Evolutionary conservation across 2,797 vertebrate genomes (phyloP), one percentile per base, ranked within the genome.

Genomic region (Tapera naevia): DNA sequence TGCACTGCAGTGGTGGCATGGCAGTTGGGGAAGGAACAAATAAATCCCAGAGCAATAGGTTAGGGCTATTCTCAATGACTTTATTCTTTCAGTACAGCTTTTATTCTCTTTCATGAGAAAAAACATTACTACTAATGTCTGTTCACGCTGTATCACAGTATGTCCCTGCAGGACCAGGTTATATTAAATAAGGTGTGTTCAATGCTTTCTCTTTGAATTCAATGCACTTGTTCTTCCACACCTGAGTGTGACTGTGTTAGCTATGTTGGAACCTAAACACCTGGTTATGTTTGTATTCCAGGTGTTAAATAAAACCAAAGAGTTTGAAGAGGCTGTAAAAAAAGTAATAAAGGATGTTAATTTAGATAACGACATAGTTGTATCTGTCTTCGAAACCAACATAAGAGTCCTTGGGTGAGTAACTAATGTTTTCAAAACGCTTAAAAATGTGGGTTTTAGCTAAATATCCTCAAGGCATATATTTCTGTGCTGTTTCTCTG

Each of bases 311-410:
- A 99, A 99, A 98, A 99, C 99, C 19, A 98, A 98, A 94, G 99
- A 99, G 98, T 99, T 99, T 96, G 99, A 99, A 97, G 99, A 98
- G 67, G 99, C 99, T 10, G 99, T 99, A 94, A 98, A 98, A 97
- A 99, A 98, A 98, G 99, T 99, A 88, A 97, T 99, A 95, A 98
- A 97, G 85, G 99, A 99, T 90, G 99, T 99, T 94, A 99, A 99
- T 93, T 98, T 99, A 97, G 99, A 99, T 97, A 99, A 99, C 17
- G 99, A 99, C 96, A 98, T 99, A 32, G 99, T 99, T 50, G 99
- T 99, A 53, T 99, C 99, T 11, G 99, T 99, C 75, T 99, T 99
- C 91, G 99, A 99, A 98, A 99, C 99, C 96, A 99, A 99, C 98
- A 99, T 99, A 94, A 98, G 99, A 97, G 99, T 99, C 91, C 98